Base-by-base conservation (phyloP, 2,113 vertebrate genomes). In the Datnioides undecimradiatus region DNA sequence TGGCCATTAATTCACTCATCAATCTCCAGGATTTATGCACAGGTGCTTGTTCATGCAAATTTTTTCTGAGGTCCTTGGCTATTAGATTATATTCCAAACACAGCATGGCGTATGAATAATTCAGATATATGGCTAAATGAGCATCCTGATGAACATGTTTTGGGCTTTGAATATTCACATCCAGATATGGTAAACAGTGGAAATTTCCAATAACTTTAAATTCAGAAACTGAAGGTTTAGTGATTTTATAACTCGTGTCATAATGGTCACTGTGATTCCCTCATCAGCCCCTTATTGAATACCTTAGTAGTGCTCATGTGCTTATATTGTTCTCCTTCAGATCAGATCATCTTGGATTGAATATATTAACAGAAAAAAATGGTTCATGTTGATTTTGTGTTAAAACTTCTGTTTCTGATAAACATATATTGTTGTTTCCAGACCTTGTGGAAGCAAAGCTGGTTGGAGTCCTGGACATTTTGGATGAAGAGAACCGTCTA, bases 401-500 rank as follows among this genome's bases (percentile, higher is more conserved):
- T n/a, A n/a, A n/a, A n/a, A n/a, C n/a, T 25, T 13, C 23, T 43
- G 52, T 70, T 62, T 2, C 43, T 71, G 11, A 73, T 46, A 8
- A 5, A 62, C 10, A 19, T 48, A 23, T 59, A 9, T 29, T 70
- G 19, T 67, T 46, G 9, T 89, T 81, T 89, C 7, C 80, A 99
- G 98, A 99, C 93, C 94, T 99, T 64, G 97, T 99, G 88, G 98
- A 99, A 94, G 96, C 95, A 63, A 99, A 97, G 88, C 90, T 99
- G 85, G 92, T 98, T 70, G 98, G 98, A 59, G 85, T 99, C 70
- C 91, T 99, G 90, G 98, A 99, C 90, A 99, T 99, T 91, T 85
- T 99, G 92, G 98, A 99, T 88, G 98, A 99, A 93, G 98, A 99
- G 94, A 99, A 98, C 82, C 96, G 98, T n/a, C 96, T 99, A 70